Evolutionary conservation across 37 sponge, comb jelly and placozoan species (phyloP).

Genomic region (Haliclona indistincta): DNA sequence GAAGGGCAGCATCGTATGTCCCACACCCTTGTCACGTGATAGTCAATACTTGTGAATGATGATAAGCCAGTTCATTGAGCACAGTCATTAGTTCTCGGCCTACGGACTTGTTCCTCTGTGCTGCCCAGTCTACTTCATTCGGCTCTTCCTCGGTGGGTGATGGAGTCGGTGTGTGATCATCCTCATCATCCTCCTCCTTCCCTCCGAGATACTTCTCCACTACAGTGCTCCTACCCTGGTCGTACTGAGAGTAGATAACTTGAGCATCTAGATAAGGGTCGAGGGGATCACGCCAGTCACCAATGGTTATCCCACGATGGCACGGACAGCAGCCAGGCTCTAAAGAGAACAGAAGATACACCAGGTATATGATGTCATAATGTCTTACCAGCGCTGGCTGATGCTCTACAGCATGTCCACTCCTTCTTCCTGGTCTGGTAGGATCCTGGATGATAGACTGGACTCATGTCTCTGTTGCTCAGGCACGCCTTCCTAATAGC

Average conservation of each 20-base stretch:
- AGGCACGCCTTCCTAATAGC: conserved; percentile 93
- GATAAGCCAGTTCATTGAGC: conserved; percentile 34
- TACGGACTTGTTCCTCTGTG: not conserved
- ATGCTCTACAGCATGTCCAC: conserved; percentile 92
- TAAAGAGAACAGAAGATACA: not conserved
- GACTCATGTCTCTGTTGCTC: conserved; percentile 76
- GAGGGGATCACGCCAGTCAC: conserved; percentile 97
- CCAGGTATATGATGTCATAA: not conserved
- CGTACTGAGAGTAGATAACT: conserved; percentile 84
- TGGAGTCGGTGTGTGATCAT: not conserved
- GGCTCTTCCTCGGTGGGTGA: not conserved
- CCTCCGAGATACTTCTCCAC: conserved; percentile 28
- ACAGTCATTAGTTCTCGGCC: conserved; percentile 31
- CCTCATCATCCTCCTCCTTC: not conserved
- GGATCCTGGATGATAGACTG: conserved; percentile 90
- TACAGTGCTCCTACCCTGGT: conserved; percentile 39
- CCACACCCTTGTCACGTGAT: not conserved
- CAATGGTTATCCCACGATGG: conserved; percentile 84
- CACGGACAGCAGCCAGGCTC: conserved; percentile 86
- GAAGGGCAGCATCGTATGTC: not conserved
- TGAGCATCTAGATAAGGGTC: conserved; percentile 93
- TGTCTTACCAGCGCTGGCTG: conserved; percentile 45
- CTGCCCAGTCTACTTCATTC: not conserved
- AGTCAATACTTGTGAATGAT: conserved; percentile 34
- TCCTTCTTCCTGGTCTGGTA: conserved; percentile 65